These are phyloP conservation scores for Hyperoplus lanceolatus DNA, from an alignment of 2,797 vertebrate species.

Conservation along the genomic window DNA sequence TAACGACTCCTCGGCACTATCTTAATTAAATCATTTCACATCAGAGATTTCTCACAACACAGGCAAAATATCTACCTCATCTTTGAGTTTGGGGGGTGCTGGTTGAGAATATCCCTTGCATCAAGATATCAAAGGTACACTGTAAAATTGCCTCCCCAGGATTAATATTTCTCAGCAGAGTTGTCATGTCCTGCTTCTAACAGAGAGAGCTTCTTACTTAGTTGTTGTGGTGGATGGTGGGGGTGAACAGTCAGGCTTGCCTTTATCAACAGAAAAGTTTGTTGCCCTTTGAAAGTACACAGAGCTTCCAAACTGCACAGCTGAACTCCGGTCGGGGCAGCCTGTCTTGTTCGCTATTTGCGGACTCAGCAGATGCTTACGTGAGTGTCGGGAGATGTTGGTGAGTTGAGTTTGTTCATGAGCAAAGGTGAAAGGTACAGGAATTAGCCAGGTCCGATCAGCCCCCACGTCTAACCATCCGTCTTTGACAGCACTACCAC, in stretches of 20 bases:
- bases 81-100: constrained; percentile 45
- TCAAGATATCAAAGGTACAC: constrained; percentile 80
- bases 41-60: constrained; percentile 86
- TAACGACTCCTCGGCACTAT: constrained; percentile 84
- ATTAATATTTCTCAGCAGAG: constrained; percentile 66
- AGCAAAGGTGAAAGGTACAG: constrained; percentile 33
- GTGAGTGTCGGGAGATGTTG: constrained; percentile 4
- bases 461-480: constrained; percentile 9
- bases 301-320: constrained; percentile 61
- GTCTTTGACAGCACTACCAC: constrained; percentile 33
- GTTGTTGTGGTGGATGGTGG: constrained; percentile 13
- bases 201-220: constrained; percentile 53
- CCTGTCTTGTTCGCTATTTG: constrained; percentile 17
- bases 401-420: background rate
- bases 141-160: constrained; percentile 63
- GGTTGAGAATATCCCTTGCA: constrained; percentile 61
- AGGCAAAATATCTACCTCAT: constrained; percentile 82
- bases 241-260: constrained; percentile 51
- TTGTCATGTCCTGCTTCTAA: constrained; percentile 60
- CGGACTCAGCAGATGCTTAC: constrained; percentile 34
- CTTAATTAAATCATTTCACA: constrained; percentile 91
- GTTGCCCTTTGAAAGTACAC: constrained; percentile 79
- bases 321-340: constrained; percentile 19
- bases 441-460: constrained; percentile 33
- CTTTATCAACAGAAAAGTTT: constrained; percentile 75